phyloP scores from a whole-genome alignment of 2,797 vertebrate genomes.

The Mus spretus region DNA sequence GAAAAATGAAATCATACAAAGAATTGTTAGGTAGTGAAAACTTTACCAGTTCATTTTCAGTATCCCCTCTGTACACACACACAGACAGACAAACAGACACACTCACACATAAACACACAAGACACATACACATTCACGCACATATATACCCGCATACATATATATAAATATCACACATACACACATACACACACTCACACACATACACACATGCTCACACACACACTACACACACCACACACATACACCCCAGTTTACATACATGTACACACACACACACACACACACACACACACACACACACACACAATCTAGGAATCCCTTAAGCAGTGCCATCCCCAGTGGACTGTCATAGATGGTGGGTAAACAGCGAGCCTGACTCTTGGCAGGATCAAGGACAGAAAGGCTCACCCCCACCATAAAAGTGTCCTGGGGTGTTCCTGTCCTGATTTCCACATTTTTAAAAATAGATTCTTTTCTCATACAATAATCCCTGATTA shows the following conservation, averaged over 20 bases:
- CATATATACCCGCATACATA: neutral
- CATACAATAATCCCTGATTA: no score
- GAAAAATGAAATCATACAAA: neutral
- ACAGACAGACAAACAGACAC: no score
- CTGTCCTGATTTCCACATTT: neutral
- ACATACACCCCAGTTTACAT: neutral
- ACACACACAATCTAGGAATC: neutral
- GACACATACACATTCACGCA: no score
- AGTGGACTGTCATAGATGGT: no score
- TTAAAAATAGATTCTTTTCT: neutral
- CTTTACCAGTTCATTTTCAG: neutral
- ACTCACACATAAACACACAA: no score
- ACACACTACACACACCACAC: neutral
- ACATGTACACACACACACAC: neutral
- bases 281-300: neutral
- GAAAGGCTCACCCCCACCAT: neutral
- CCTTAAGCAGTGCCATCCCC: neutral
- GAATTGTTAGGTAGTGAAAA: neutral
- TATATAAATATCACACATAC: neutral
- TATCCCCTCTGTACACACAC: neutral
- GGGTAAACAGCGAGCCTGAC: neutral
- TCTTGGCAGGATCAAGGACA: neutral
- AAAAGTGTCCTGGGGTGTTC: fast-evolving
- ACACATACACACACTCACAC: neutral
- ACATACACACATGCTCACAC: neutral